phyloP scores from a whole-genome alignment of 2,797 vertebrate species.

The Myotis daubentonii region DNA sequence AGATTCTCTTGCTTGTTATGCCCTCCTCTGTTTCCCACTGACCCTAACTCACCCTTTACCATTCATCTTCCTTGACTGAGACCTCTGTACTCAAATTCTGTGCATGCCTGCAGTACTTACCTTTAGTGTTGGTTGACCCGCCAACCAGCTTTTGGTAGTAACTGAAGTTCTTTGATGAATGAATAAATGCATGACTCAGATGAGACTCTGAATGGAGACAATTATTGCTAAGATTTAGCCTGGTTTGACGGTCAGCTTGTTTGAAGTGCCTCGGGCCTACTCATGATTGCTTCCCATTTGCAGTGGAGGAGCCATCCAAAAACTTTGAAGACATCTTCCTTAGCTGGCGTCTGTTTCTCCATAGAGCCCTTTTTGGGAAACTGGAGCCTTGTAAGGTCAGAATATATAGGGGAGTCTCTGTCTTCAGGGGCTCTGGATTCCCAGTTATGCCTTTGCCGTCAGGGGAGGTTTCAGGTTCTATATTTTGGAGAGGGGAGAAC shows the following conservation, averaged over 20 bases:
- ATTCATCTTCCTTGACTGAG: neutral
- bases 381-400: neutral
- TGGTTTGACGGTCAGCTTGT: slow-evolving; percentile 1
- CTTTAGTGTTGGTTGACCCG: neutral
- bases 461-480: slow-evolving; percentile 13
- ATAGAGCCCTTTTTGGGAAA: neutral
- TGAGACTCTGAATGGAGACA: slow-evolving; percentile 1
- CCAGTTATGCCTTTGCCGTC: slow-evolving; percentile 26
- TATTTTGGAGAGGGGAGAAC: neutral
- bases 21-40: neutral
- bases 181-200: neutral
- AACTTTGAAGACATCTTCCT: neutral
- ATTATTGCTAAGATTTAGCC: slow-evolving; percentile 11
- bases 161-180: slow-evolving; percentile 1
- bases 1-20: neutral
- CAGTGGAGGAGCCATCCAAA: slow-evolving; percentile 24
- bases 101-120: neutral
- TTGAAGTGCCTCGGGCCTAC: neutral
- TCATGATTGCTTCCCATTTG: slow-evolving; percentile 44
- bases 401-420: neutral
- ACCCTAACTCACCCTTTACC: neutral
- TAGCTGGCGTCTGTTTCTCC: slow-evolving; percentile 29
- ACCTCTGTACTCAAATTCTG: neutral
- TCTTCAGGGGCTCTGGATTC: slow-evolving; percentile 2
- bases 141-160: neutral